These are phyloP conservation scores for Macaca nemestrina DNA, from an alignment of 2,113 vertebrate genomes.

Conservation along the genomic window DNA sequence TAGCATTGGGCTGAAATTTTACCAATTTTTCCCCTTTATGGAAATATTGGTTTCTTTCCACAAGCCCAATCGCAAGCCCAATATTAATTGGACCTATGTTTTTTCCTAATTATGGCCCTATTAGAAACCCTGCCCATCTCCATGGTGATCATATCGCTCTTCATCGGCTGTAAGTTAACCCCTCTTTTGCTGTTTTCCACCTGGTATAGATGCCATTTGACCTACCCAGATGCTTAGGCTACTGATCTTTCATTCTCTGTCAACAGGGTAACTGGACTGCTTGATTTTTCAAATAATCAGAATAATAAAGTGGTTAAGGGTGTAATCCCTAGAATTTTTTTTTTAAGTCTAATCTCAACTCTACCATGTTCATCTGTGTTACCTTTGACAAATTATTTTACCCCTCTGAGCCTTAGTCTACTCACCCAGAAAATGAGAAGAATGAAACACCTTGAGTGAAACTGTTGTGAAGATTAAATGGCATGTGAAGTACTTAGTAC, in stretches of 20 bases:
- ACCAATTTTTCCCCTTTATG: constrained; percentile 52
- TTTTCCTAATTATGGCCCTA: constrained; percentile 39
- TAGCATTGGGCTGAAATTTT: neutral
- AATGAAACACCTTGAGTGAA: neutral
- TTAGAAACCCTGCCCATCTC: constrained; percentile 53
- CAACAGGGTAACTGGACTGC: neutral
- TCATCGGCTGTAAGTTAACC: constrained; percentile 54
- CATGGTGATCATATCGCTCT: constrained; percentile 41
- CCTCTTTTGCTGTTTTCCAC: constrained; percentile 6
- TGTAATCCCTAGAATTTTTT: neutral
- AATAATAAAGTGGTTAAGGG: constrained; percentile 18
- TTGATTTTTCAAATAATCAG: constrained; percentile 12
- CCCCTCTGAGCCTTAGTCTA: constrained; percentile 31
- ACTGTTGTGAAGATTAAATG: constrained; percentile 1
- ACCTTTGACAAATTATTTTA: neutral
- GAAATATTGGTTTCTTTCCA: constrained; percentile 45
- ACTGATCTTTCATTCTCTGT: neutral
- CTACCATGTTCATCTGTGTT: neutral
- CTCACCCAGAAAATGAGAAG: constrained; percentile 24
- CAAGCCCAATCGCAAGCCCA: constrained; percentile 8
- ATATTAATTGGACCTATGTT: constrained; percentile 47
- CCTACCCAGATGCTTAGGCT: neutral
- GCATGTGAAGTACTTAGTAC: neutral
- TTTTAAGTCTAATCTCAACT: neutral
- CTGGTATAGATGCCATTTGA: neutral